Base-by-base conservation (phyloP, 1,140 invertebrate genomes). In the Trypoxylus dichotomus region DNA sequence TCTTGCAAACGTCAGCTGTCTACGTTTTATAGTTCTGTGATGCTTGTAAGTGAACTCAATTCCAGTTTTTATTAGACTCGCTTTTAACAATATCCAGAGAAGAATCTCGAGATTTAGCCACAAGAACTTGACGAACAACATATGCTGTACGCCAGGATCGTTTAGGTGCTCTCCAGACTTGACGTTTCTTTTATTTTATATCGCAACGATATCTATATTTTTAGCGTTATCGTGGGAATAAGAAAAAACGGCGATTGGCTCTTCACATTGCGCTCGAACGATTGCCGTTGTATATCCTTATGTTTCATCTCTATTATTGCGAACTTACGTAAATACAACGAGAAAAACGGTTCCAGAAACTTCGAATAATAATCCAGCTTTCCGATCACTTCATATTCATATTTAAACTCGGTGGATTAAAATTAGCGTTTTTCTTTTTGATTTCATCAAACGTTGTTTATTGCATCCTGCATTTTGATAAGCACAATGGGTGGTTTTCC, bases 171-270 rank as follows among this genome's bases (percentile, higher is more conserved):
- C 60, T 68, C 60, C 27, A 10, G 21, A 68, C 24, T 68, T 25
- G 60, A 68, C 24, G 60, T 68, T 68, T 68, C 60, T 68, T 68
- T 68, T 68, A 68, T 68, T 68, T 68, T 68, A 68, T 68, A 68
- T 68, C 21, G 24, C 21, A 68, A 68, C 60, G 60, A 68, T 68
- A 68, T 68, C 60, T 68, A 68, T 68, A 68, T 68, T 68, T 68
- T 68, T 68, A 68, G 27, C 21, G 19, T 68, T 68, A 68, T 68
- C 60, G 60, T 68, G 60, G 60, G 60, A 68, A 68, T 68, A 68
- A 15, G 60, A 68, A 68, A 68, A 68, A 68, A 68, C 19, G 24
- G 21, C 60, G 60, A 68, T 68, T 68, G 60, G 27, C 60, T 24
- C 21, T 24, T 27, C 27, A 29, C 11, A 68, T 68, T 68, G 15